Evolutionary conservation across 2,113 vertebrate genomes (phyloP).

Genomic region (Tachycineta bicolor): DNA sequence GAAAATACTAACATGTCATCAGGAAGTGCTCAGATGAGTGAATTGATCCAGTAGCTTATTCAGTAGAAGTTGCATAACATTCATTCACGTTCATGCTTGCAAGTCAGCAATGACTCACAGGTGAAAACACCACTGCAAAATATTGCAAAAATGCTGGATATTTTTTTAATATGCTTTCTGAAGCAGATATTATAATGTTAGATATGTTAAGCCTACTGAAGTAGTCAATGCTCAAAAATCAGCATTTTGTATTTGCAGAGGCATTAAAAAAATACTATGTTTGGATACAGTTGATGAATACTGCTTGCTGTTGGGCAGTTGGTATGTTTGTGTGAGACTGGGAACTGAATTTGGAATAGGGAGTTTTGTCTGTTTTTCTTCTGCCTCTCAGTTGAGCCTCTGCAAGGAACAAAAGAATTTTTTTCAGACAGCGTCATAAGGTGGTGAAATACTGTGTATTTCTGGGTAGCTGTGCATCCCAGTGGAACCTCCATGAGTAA

Average conservation of each 20-base stretch:
- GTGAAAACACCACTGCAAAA: background rate
- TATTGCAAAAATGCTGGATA: background rate
- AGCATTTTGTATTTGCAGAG: background rate
- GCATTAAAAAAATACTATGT: background rate
- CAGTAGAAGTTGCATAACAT: background rate
- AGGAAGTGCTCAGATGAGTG: background rate
- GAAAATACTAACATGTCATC: background rate
- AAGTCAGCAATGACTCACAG: background rate
- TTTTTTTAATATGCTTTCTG: background rate
- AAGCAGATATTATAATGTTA: background rate
- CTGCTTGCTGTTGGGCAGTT: background rate
- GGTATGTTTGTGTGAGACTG: background rate
- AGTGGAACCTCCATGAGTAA: background rate
- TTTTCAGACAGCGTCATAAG: background rate
- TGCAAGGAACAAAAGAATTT: background rate
- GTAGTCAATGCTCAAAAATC: background rate
- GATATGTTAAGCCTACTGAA: background rate
- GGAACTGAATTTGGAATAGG: background rate
- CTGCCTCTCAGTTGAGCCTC: background rate
- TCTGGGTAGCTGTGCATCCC: background rate
- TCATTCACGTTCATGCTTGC: background rate
- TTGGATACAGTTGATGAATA: background rate
- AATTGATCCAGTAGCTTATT: background rate
- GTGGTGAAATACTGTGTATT: background rate
- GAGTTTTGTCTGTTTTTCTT: background rate